phyloP scores from a whole-genome alignment of 2,888 invertebrate genomes.

The Gordius sp. region DNA sequence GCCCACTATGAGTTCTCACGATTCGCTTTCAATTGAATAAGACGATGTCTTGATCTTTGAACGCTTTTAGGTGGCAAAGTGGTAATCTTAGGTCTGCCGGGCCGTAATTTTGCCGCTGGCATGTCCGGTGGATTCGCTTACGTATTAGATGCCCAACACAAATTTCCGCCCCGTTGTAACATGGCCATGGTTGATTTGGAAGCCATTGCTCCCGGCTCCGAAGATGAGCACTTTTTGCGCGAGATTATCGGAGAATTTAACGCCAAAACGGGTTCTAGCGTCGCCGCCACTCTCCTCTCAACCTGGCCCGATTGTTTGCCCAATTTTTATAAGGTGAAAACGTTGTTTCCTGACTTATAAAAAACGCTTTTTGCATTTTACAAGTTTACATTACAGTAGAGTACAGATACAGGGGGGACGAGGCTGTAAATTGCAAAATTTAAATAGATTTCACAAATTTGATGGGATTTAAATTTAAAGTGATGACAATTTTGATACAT shows the following conservation, averaged over 20 bases:
- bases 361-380: no score
- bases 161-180: conserved; percentile 41
- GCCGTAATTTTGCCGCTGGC: conserved; percentile 91
- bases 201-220: conserved; percentile 40
- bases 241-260: conserved; percentile 54
- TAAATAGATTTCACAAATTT: no score
- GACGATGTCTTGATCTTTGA: no score
- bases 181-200: conserved; percentile 75
- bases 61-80: conserved; percentile 46
- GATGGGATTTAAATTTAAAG: no score
- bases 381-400: no score
- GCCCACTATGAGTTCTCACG: no score
- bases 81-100: conserved; percentile 69
- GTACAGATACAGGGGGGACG: no score
- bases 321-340: conserved; percentile 16
- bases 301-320: conserved; percentile 39
- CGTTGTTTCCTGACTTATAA: no score
- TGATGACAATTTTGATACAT: no score
- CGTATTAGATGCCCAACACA: conserved; percentile 53
- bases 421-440: no score
- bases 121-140: conserved; percentile 94
- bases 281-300: conserved; percentile 49
- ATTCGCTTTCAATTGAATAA: no score
- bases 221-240: conserved; percentile 51
- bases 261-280: conserved; percentile 55